phyloP scores from a whole-genome alignment of 2,888 invertebrate genomes.

The Meandrusa payeni region DNA sequence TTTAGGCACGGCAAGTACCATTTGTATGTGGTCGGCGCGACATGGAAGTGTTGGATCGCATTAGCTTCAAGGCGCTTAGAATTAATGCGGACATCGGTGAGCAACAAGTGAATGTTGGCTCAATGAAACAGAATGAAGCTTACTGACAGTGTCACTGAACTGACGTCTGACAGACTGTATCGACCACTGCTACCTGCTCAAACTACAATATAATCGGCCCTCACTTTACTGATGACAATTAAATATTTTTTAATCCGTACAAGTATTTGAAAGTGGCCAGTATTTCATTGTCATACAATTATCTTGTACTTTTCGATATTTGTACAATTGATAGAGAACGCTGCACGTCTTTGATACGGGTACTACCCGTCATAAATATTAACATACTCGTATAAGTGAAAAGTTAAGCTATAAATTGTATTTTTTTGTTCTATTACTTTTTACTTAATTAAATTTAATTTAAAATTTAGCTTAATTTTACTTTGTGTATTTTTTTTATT shows the following conservation, averaged over 20 bases:
- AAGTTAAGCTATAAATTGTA: no score
- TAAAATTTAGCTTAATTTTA: no score
- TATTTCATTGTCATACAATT: background rate
- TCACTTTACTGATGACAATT: background rate
- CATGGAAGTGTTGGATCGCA: conserved; percentile 19
- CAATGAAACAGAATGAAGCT: conserved; percentile 22
- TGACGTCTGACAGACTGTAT: conserved; percentile 12
- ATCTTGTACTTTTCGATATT: no score
- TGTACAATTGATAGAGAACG: no score
- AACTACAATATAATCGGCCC: background rate
- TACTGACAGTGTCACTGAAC: conserved; percentile 21
- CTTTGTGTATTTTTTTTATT: no score
- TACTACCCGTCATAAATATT: no score
- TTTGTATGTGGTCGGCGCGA: conserved; percentile 16
- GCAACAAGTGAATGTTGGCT: conserved; percentile 11
- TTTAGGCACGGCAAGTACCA: conserved; percentile 3
- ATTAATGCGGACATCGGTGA: conserved; percentile 16
- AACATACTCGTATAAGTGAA: no score
- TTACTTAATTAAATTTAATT: no score
- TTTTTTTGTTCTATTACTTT: no score
- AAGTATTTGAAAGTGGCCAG: conserved; percentile 9
- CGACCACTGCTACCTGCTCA: conserved; percentile 4
- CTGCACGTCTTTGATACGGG: no score
- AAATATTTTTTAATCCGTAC: conserved; percentile 6
- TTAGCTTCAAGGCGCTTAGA: conserved; percentile 18